Percentiles rank a stretch among this genome's conserved stretches.
Evolutionary conservation across 2,113 vertebrate genomes (phyloP).

Genomic region (Oreochromis niloticus): DNA sequence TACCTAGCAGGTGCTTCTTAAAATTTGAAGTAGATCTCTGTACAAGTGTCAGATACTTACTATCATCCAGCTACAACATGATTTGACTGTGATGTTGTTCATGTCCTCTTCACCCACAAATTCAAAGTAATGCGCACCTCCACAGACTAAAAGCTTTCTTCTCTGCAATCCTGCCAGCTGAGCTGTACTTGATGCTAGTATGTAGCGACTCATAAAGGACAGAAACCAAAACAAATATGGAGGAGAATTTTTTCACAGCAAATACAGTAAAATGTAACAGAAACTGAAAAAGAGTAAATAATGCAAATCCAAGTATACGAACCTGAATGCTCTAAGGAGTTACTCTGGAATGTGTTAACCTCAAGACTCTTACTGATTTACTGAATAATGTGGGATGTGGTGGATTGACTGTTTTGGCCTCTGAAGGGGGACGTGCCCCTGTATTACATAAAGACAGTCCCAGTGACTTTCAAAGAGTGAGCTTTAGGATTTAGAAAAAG

Average conservation of each 20-base stretch:
- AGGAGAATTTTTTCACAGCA: background rate
- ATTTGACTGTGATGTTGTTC: background rate
- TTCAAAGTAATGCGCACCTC: background rate
- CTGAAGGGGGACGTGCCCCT: background rate
- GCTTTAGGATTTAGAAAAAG: background rate
- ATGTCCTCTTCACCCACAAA: background rate
- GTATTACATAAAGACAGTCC: accelerated
- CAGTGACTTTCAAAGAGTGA: background rate
- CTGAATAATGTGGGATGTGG: background rate
- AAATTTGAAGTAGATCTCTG: background rate
- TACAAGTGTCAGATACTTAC: background rate
- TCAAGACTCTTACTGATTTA: background rate
- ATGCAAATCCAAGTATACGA: background rate
- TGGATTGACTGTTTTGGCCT: background rate
- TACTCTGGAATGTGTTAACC: background rate
- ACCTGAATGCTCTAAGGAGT: background rate
- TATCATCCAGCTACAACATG: background rate
- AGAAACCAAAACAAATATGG: background rate
- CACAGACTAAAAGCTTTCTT: background rate
- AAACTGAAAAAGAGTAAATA: background rate
- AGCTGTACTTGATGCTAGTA: background rate
- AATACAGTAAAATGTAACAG: background rate
- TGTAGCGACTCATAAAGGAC: background rate
- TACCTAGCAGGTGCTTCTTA: background rate
- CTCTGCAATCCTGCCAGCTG: background rate